Base-by-base conservation (phyloP, 2,797 vertebrate genomes). In the Sebastes hopkinsi region DNA sequence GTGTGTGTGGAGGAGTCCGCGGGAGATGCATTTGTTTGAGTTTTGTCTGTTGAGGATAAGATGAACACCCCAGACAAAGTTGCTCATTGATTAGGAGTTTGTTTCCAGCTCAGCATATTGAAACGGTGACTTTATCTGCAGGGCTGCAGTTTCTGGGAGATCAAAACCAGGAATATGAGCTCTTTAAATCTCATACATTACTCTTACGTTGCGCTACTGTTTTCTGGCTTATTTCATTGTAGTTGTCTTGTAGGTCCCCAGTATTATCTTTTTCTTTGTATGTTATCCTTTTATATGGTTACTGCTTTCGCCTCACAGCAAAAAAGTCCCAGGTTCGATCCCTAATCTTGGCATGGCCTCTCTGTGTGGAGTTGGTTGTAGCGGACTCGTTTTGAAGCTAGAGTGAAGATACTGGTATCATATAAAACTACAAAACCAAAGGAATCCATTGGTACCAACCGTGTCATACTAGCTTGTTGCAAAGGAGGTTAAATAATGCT, bases 1-100 rank as follows among this genome's bases (percentile, higher is more conserved):
- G 64, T 80, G 68, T 34, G 56, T n/a, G 36, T 38, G 3, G 56
- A 59, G 56, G 56, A 25, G 11, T 23, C 5, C 1, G 12, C 64
- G 27, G 16, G 36, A 30, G 69, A 67, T 55, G 55, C 38, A 67
- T 87, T 81, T 83, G 73, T 81, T 78, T 74, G 59, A 79, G 50
- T 80, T 84, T 75, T 60, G 78, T 88, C 68, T 72, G 75, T 72
- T 77, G 62, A 64, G 55, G 79, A 62, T 73, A 16, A 80, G 83
- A 86, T 56, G 52, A 67, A 81, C 42, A 50, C 52, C 52, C 22
- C 10, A 38, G 62, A 81, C 62, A 79, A 81, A 77, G 61, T 50
- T 74, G 4, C 38, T 38, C 54, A 77, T 83, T 75, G 72, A 88
- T 85, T 62, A 32, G 61, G 29, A 55, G 5, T 42, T 30, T 27